phyloP scores from a whole-genome alignment of 2,797 vertebrate species.

The Sciurus carolinensis region DNA sequence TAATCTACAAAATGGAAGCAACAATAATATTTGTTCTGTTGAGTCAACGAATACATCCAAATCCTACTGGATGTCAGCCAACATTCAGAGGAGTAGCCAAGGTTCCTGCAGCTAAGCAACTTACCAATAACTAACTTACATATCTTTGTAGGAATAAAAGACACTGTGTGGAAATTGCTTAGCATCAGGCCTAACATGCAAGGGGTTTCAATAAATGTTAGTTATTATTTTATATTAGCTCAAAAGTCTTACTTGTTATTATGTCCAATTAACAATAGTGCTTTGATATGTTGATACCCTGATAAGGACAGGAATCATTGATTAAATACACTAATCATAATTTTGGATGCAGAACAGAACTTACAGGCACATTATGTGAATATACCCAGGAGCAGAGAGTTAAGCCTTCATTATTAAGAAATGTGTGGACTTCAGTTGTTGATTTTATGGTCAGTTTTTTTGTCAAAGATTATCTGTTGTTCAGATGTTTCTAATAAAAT shows the following conservation, averaged over 20 bases:
- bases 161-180: conserved; percentile 16
- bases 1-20: background rate
- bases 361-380: conserved; percentile 73
- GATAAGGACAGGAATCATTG: conserved; percentile 70
- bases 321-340: conserved; percentile 84
- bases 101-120: background rate
- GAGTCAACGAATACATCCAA: background rate
- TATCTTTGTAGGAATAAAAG: conserved; percentile 2
- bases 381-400: conserved; percentile 66
- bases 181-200: background rate
- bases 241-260: conserved; percentile 77
- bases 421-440: conserved; percentile 36
- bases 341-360: conserved; percentile 71
- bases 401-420: conserved; percentile 77
- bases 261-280: conserved; percentile 70
- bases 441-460: conserved; percentile 64
- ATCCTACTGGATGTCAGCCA: background rate
- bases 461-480: conserved; percentile 51
- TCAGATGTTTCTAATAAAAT: conserved; percentile 34
- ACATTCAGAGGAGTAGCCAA: background rate
- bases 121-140: background rate
- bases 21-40: background rate
- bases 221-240: conserved; percentile 77
- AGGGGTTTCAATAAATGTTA: conserved; percentile 68
- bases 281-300: conserved; percentile 72